Base-by-base conservation (phyloP, 2,797 vertebrate genomes). In the Phrynocephalus vlangalii region DNA sequence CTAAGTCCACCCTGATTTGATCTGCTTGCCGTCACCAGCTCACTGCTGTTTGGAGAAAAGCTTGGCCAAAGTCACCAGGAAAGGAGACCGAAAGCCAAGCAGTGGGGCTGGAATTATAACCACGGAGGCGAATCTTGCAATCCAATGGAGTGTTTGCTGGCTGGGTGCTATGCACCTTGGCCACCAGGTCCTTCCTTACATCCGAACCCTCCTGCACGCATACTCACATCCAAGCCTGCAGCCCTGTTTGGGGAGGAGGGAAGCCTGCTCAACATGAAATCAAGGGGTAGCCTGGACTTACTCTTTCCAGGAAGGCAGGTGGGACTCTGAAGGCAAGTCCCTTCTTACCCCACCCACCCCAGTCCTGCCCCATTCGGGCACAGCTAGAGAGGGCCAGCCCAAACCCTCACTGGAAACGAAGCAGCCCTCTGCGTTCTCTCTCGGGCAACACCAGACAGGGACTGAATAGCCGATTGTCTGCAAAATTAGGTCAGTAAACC, bases 401-500 rank as follows among this genome's bases (percentile, higher is more conserved):
- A 72, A 48, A 22, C 70, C 38, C 72, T 6, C 60, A 28, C n/a
- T 33, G 48, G 56, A 73, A 87, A 82, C 5, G n/a, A 56, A 26
- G 1, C 9, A 10, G 28, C 71, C 70, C 44, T 6, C n/a, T n/a
- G 2, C 6, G 9, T 68, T 3, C 67, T 26, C 79, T 26, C 79
- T 30, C 86, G 5, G 18, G 78, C 68, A 73, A 24, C 56, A 50
- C 22, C 86, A 44, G 71, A 2, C 2, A 33, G 28, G 8, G 48
- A 71, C 22, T 71, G 81, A 87, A 83, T 56, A 67, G 81, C 18
- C 63, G 38, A 68, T 56, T 76, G 79, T 78, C 63, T 48, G 63
- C 81, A 60, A 82, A 87, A 83, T 44, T 38, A 87, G 81, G 73
- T 83, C 86, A 77, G 71, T 72, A n/a, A 73, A 81, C 22, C 52